Evolutionary conservation across 2,797 vertebrate genomes (phyloP).

Genomic region (Oreochromis mossambicus): DNA sequence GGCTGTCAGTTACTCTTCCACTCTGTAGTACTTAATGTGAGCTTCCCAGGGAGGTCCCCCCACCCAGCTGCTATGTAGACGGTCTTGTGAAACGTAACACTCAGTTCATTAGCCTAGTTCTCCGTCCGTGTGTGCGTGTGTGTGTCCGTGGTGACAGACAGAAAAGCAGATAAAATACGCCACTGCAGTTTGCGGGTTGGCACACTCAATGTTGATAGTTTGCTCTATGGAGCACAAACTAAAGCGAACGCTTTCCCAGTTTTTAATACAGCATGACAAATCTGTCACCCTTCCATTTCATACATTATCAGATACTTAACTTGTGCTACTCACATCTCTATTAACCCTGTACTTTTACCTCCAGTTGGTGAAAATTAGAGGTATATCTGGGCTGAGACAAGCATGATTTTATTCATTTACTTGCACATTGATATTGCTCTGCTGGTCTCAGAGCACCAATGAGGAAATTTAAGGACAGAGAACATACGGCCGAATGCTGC

Average conservation of each 20-base stretch:
- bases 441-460: not conserved
- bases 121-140: not conserved
- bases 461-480: not conserved
- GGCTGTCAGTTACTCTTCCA: conserved; percentile 33
- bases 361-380: not conserved
- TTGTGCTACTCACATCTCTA: not conserved
- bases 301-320: not conserved
- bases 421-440: not conserved
- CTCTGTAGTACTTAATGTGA: conserved; percentile 26
- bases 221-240: not conserved
- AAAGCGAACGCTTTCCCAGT: not conserved
- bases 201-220: not conserved
- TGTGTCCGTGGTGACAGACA: conserved; percentile 1
- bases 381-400: not conserved
- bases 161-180: conserved; percentile 10
- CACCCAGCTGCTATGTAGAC: not conserved
- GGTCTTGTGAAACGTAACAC: conserved; percentile 53
- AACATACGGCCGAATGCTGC: not conserved
- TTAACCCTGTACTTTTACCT: not conserved
- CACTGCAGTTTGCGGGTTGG: not conserved
- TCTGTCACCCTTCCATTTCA: not conserved
- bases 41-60: conserved; percentile 23
- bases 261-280: not conserved
- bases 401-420: not conserved
- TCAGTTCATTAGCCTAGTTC: conserved; percentile 48